A percentile compares a stretch with the other conserved stretches of the same genome.
Evolutionary conservation across 2,113 vertebrate species (phyloP).

Genomic region (Tetrax tetrax): DNA sequence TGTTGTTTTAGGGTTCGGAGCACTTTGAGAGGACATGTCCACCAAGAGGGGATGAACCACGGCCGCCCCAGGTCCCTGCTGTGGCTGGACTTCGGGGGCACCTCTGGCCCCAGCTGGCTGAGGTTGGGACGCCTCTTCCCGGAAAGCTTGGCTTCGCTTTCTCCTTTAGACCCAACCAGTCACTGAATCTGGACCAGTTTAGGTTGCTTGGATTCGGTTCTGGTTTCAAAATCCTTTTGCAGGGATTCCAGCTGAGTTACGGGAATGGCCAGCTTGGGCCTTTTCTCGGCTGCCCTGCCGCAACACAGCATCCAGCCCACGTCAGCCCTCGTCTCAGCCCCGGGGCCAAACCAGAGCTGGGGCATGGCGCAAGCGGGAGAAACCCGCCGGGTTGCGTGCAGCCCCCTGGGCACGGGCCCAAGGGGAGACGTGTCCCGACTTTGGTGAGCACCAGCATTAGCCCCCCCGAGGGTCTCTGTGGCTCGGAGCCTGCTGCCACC

Average conservation of each 20-base stretch:
- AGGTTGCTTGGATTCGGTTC: not conserved
- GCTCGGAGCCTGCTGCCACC: accelerated
- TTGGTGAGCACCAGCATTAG: not conserved
- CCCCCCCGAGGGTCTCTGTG: accelerated
- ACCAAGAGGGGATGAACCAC: not conserved
- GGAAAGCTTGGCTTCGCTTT: not conserved
- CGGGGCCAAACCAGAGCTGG: not conserved
- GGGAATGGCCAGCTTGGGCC: not conserved
- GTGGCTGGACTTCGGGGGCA: not conserved
- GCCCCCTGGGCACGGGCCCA: not conserved
- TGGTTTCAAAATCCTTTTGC: not conserved
- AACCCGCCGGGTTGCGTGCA: not conserved
- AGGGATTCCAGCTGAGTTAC: not conserved
- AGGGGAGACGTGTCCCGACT: accelerated
- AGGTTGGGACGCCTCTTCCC: not conserved
- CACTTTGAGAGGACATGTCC: not conserved
- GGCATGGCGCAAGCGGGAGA: not conserved
- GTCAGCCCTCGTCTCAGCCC: not conserved
- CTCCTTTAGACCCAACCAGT: not conserved
- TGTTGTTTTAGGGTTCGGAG: not conserved
- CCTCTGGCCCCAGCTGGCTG: not conserved
- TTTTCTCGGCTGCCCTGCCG: not conserved
- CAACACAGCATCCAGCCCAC: not conserved
- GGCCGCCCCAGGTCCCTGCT: not conserved
- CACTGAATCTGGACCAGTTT: accelerated